phyloP scores from a whole-genome alignment of 2,888 invertebrate species.

The Pinctada fucata region DNA sequence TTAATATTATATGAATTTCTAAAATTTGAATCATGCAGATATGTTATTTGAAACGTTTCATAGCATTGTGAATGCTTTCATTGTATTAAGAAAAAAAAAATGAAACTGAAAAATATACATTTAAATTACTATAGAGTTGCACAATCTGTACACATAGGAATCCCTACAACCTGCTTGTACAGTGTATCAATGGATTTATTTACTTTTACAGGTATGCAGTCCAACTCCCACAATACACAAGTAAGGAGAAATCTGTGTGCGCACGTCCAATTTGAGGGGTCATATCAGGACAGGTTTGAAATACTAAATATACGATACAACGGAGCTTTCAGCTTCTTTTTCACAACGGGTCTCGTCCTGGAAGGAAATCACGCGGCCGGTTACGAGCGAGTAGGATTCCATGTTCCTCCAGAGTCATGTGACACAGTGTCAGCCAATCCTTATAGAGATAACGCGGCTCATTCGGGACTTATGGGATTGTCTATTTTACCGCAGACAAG shows the following conservation, averaged over 20 bases:
- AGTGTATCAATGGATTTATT: not conserved
- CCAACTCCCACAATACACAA: slow-evolving; percentile 33
- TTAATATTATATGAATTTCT: not conserved
- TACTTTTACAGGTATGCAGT: slow-evolving; percentile 53
- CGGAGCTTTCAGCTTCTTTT: slow-evolving; percentile 47
- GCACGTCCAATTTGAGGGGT: slow-evolving; percentile 56
- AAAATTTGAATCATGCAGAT: not conserved
- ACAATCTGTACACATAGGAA: too few species aligned
- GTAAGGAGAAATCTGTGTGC: slow-evolving; percentile 59
- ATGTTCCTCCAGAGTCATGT: slow-evolving; percentile 50
- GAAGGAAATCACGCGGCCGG: slow-evolving; percentile 66
- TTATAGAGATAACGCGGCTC: slow-evolving; percentile 58
- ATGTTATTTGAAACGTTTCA: not conserved
- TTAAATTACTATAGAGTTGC: too few species aligned
- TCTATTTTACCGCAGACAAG: slow-evolving; percentile 39
- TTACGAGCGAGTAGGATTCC: slow-evolving; percentile 60
- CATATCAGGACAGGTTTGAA: slow-evolving; percentile 56
- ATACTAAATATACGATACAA: slow-evolving; percentile 45
- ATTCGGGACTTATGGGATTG: slow-evolving; percentile 54
- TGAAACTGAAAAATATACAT: too few species aligned
- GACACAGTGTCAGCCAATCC: slow-evolving; percentile 37
- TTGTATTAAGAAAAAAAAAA: not conserved
- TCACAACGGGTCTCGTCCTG: slow-evolving; percentile 46
- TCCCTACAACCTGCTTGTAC: too few species aligned
- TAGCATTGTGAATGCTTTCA: not conserved